Evolutionary conservation across 2,888 invertebrate species (phyloP), one percentile per base, ranked within the genome.

Genomic region (Ichneumoninae sp.): DNA sequence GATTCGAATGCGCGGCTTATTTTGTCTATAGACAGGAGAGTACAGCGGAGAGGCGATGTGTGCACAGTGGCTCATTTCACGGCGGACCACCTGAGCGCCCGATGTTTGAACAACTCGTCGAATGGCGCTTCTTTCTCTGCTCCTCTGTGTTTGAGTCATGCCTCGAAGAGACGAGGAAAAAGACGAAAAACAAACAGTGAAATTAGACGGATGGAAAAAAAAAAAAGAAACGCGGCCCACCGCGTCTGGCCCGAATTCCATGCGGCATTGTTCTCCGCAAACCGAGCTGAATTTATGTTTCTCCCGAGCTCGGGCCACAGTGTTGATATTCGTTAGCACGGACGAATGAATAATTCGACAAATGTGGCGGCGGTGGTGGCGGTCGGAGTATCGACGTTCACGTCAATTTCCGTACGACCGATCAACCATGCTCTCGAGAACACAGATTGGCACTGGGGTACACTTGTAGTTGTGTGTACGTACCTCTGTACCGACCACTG

Each of bases 31-130:
- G 86, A 87, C 83, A 87, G 79, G 74, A 75, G 44, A 19, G 33
- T 30, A 62, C 62, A 62, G 26, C 44, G 69, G 75, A 82, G 70
- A 74, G 83, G 80, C 83, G 65, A 82, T 90, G 89, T 90, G 89
- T 90, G 87, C 89, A 89, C 88, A 90, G 90, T 90, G 89, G 90
- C 90, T 90, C 89, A 90, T 90, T 90, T 90, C 86, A 89, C 86
- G 86, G 86, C 83, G 87, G 86, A 88, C 90, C 90, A 90, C 89
- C 90, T 90, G 90, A 89, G 89, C 89, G 80, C 86, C 68, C 83
- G 65, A 86, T 89, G 88, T 90, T 90, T 90, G 89, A 86, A 88
- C 89, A 90, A 85, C 84, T 72, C 79, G 75, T 68, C 65, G 52
- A 72, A 44, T 72, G 72, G 44, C 82, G 71, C 44, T 22, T 75